Evolutionary conservation across 2,888 invertebrate genomes (phyloP), one percentile per base, ranked within the genome.

Genomic region (Trachelus tabidus): DNA sequence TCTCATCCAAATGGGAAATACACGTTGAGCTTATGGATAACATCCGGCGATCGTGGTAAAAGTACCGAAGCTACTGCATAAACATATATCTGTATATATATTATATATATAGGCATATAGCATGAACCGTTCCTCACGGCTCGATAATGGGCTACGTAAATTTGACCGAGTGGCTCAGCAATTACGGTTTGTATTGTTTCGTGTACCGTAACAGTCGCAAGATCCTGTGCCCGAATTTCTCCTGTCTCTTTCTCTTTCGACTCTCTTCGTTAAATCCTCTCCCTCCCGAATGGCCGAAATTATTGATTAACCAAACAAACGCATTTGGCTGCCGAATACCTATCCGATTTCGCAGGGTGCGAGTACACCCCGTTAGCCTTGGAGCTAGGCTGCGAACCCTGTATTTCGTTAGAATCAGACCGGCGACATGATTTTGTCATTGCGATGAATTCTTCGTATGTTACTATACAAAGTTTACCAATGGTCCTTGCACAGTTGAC

Each of bases 171-270:
- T 78, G 79, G 80, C 78, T 82, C 75, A 2, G 81, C 80, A 82
- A 84, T 82, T 80, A 83, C 79, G 79, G 80, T 83, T 81, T 83
- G 80, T 82, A 81, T 85, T 79, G 23, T 56, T 15, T 83, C 73
- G 76, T 35, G 37, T 68, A 75, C 33, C 73, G 77, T 76, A 15
- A 23, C 56, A 56, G 56, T 23, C 56, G 56, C 56, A 56, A 9
- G 9, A 56, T 23, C 15, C 37, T 37, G 0, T 37, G 4, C 15
- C 56, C 23, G 23, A 56, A 9, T 56, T 56, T 23, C 23, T 56
- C 23, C 40, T n/a, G n/a, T 4, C 40, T 40, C 40, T 40, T 9
- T 2, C 56, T 56, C 56, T 23, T 2, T 23, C 23, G 23, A 2
- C 15, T 56, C 9, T 56, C 9, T 23, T 15, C 31, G 76, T 77